These are phyloP conservation scores for Nomada goodeniana DNA, from an alignment of 2,888 invertebrate species.

Conservation along the genomic window DNA sequence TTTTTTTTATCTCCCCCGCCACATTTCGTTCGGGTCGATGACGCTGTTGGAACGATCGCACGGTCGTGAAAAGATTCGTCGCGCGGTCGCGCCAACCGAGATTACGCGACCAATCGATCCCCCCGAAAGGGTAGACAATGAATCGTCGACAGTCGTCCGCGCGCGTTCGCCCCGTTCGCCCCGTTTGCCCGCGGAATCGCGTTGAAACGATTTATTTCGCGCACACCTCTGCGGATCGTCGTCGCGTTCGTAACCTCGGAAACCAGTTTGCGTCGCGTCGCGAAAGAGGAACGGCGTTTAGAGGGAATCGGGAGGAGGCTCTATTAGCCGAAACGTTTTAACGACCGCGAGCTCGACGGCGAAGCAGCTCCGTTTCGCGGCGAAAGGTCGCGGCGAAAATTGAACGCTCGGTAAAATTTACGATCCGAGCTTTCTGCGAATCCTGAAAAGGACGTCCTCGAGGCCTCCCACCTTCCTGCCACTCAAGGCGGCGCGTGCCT, in stretches of 20 bases:
- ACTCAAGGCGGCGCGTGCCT: neutral
- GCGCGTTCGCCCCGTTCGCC: neutral
- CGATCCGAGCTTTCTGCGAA: slow-evolving; percentile 2
- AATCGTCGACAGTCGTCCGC: neutral
- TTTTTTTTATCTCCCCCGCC: neutral
- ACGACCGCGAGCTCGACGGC: neutral
- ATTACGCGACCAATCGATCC: too few relatives aligned
- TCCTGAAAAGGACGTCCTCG: slow-evolving; percentile 32
- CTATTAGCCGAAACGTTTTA: slow-evolving; percentile 24
- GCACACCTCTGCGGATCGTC: neutral
- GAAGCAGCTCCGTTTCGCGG: neutral
- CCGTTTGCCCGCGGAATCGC: slow-evolving; percentile 6
- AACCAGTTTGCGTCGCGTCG: slow-evolving; percentile 49
- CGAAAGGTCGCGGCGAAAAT: slow-evolving; percentile 17
- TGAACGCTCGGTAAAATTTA: neutral
- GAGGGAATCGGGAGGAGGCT: neutral
- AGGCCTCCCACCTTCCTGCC: neutral
- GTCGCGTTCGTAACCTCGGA: slow-evolving; percentile 36
- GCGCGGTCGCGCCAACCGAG: too few relatives aligned
- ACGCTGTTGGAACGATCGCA: neutral
- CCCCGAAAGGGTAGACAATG: too few relatives aligned
- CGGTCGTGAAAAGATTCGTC: neutral
- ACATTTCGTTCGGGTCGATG: neutral
- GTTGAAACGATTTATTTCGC: slow-evolving; percentile 13
- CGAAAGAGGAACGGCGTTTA: slow-evolving; percentile 36